These are phyloP conservation scores for Omphaloscelis lunosa DNA, from an alignment of 2,888 invertebrate genomes.

Conservation along the genomic window DNA sequence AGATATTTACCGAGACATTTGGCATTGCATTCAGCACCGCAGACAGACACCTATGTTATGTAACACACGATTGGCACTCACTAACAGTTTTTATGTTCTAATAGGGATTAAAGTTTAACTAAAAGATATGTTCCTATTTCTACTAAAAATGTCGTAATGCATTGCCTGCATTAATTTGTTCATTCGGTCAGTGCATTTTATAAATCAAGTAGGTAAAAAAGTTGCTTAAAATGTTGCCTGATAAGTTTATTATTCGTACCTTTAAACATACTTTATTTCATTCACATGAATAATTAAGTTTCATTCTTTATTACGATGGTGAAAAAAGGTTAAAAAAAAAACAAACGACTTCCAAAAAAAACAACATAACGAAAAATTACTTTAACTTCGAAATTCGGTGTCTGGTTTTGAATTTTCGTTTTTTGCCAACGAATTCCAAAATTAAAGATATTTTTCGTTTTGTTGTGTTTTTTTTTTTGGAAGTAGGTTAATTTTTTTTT, in stretches of 20 bases:
- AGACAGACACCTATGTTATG: conserved; percentile 54
- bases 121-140: neutral
- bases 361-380: no score
- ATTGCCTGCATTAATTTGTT: neutral
- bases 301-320: conserved; percentile 1
- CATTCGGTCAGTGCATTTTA: neutral
- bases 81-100: conserved; percentile 23
- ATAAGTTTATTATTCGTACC: no score
- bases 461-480: no score
- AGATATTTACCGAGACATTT: conserved; percentile 71
- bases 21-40: conserved; percentile 66
- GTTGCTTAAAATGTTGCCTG: no score
- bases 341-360: no score
- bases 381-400: no score
- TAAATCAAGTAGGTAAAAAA: neutral
- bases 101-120: conserved; percentile 27
- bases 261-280: neutral
- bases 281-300: neutral
- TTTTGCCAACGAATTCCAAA: no score
- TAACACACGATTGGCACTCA: conserved; percentile 52
- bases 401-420: no score
- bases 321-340: no score
- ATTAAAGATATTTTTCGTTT: no score
- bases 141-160: neutral
- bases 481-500: no score